phyloP scores from a whole-genome alignment of 1,140 invertebrate genomes.

The Rhizoglyphus robini region DNA sequence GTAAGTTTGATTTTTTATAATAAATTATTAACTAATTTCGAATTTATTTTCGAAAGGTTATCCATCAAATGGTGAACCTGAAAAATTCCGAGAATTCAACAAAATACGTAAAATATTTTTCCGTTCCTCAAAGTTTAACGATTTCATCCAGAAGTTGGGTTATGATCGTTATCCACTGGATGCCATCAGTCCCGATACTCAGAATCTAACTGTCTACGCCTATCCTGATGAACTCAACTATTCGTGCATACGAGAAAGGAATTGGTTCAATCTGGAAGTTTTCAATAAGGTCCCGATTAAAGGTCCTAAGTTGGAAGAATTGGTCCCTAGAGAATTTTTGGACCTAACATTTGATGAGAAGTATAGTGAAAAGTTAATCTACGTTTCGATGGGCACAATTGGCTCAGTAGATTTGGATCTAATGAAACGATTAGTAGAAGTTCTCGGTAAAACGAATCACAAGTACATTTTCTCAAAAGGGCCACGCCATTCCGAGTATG shows the following conservation, averaged over 20 bases:
- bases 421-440: no score
- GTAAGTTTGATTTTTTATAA: background rate
- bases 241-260: background rate
- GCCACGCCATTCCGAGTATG: no score
- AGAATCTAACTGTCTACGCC: background rate
- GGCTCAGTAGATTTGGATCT: no score
- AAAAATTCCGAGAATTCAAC: background rate
- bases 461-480: no score
- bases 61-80: background rate
- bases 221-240: slow-evolving; percentile 1
- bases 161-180: background rate
- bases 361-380: no score
- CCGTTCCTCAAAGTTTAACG: background rate
- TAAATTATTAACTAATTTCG: background rate
- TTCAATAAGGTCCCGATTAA: no score
- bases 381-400: no score
- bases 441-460: no score
- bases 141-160: background rate
- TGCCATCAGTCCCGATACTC: background rate
- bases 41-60: background rate
- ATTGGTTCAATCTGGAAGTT: slow-evolving; percentile 6
- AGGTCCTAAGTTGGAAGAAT: no score
- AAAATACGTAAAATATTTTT: background rate
- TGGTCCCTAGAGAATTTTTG: no score
- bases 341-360: no score